These are phyloP conservation scores for Parasteatoda lunata DNA, from an alignment of 2,888 invertebrate genomes.

Conservation along the genomic window DNA sequence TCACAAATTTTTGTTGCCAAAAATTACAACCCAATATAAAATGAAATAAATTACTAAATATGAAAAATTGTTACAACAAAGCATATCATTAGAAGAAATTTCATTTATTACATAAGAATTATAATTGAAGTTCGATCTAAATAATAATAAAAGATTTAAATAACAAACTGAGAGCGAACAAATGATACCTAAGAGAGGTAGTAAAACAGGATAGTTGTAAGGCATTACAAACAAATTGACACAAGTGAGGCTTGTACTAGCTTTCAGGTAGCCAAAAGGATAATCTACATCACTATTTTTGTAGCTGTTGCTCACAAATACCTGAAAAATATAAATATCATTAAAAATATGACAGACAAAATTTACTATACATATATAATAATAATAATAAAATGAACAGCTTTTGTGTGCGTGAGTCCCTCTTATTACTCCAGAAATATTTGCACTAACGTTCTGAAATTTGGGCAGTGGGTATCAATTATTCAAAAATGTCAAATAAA, in stretches of 20 bases:
- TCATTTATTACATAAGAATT: neutral
- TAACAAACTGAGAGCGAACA: neutral
- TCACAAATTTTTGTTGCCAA: too few species aligned
- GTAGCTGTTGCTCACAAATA: conserved; percentile 91
- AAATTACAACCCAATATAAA: neutral
- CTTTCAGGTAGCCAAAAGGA: conserved; percentile 98
- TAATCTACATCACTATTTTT: conserved; percentile 90
- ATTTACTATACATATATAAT: neutral
- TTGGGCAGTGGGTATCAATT: too few species aligned
- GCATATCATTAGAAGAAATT: neutral
- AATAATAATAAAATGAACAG: neutral
- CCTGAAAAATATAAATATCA: conserved; percentile 77
- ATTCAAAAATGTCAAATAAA: too few species aligned
- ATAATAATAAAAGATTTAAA: neutral
- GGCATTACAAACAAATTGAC: conserved; percentile 98
- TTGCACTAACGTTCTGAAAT: too few species aligned
- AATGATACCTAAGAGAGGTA: conserved; percentile 83
- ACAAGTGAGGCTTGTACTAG: conserved; percentile 92
- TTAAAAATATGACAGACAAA: neutral
- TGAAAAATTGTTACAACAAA: neutral
- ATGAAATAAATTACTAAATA: conserved; percentile 14
- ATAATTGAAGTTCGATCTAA: neutral
- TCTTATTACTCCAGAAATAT: too few species aligned
- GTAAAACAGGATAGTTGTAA: conserved; percentile 96
- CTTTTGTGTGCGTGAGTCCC: too few species aligned